These are phyloP conservation scores for Botia kubotai DNA, from an alignment of 2,797 vertebrate species.

Conservation along the genomic window DNA sequence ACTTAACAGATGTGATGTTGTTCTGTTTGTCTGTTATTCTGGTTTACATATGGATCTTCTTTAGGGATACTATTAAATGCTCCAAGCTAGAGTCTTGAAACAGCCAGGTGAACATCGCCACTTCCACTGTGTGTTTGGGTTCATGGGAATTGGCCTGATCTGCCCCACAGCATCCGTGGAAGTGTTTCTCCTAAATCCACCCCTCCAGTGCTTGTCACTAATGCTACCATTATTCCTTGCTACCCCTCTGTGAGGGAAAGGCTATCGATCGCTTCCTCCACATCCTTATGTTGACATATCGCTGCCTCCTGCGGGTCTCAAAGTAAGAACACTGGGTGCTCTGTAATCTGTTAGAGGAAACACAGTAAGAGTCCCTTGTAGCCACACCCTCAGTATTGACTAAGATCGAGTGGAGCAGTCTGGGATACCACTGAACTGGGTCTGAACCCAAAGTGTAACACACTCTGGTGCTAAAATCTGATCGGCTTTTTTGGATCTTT, in stretches of 20 bases:
- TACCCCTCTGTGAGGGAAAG: constrained; percentile 54
- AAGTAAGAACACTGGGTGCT: constrained; percentile 44
- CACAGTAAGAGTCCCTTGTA: not conserved
- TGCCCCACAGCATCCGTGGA: constrained; percentile 25
- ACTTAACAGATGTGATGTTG: not conserved
- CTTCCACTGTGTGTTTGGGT: constrained; percentile 38
- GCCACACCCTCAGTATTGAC: constrained; percentile 31
- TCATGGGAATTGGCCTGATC: constrained; percentile 68
- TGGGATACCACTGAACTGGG: constrained; percentile 24
- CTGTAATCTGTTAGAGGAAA: constrained; percentile 56
- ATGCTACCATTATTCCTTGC: constrained; percentile 48
- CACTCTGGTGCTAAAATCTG: not conserved
- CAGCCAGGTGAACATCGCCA: constrained; percentile 24
- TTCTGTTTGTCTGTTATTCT: not conserved
- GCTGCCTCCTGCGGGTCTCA: constrained; percentile 55
- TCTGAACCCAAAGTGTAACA: constrained; percentile 18
- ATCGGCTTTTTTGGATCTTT: not conserved
- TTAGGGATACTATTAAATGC: constrained; percentile 21
- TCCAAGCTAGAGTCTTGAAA: constrained; percentile 9
- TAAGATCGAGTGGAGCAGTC: not conserved
- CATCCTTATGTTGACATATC: constrained; percentile 58
- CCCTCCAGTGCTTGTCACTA: constrained; percentile 62
- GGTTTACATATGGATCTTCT: constrained; percentile 16
- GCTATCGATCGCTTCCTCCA: constrained; percentile 61
- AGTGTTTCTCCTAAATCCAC: constrained; percentile 50